Evolutionary conservation across 2,113 vertebrate species (phyloP), one percentile per base, ranked within the genome.

Genomic region (Oncorhynchus clarkii): DNA sequence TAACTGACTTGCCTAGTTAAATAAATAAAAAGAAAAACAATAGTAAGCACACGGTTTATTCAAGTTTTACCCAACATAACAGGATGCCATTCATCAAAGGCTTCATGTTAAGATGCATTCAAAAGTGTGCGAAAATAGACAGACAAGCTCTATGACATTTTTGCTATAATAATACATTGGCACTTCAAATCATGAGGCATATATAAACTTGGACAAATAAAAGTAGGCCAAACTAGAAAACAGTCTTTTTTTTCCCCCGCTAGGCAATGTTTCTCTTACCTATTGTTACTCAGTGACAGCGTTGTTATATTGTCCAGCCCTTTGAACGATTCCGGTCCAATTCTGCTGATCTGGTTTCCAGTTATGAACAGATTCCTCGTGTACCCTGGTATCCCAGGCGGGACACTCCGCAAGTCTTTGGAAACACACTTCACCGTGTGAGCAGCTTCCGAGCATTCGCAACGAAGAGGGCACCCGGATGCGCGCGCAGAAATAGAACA

Each of bases 381-480:
- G 86, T 94, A 94, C 0, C 78, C 82, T 0, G 94, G 94, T 70
- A 95, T 93, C 12, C 87, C 92, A 0, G 57, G 6, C 22, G 94
- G 94, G 18, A 94, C 18, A 1, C 75, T 73, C 24, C 78, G 85
- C 76, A 95, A 90, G 14, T 94, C 92, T 81, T 91, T 93, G 75
- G 91, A 92, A 24, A 94, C 92, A 62, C 94, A 95, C 85, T 95
- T 94, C 0, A 95, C 93, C 0, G 94, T 95, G 48, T 88, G 91
- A 22, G 94, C 94, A 49, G 92, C 89, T 84, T 95, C 94, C 0
- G 94, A 95, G 22, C 94, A 94, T 84, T 94, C 93, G 75, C 94
- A 95, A 60, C 91, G 88, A n/a, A 73, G 67, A 0, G 94, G 94
- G 45, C 94, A 95, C 1, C 51, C 51, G 3, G 83, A 66, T 9